Conservation (phyloP, 2,888 invertebrate genomes). For the Mesorhabditis spiculigera region DNA sequence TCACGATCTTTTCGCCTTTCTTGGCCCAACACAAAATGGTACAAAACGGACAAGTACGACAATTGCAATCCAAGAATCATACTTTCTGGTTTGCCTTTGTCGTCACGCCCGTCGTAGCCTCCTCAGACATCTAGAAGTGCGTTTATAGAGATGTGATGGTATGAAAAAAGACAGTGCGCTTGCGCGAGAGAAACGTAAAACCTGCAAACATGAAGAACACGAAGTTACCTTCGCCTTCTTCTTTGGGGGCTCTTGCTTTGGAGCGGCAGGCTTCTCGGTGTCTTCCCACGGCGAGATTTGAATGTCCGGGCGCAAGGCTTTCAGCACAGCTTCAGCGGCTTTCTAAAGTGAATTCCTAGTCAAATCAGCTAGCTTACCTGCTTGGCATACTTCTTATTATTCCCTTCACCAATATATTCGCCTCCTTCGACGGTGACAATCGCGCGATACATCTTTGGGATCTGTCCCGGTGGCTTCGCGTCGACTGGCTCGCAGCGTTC, state of each 20-base stretch:
- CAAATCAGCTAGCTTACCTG: constrained; percentile 14
- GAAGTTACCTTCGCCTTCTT: background rate
- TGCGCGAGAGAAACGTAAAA: background rate
- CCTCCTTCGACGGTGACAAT: constrained; percentile 17
- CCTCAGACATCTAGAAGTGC: background rate
- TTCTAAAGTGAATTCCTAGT: constrained; percentile 11
- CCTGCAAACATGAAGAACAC: background rate
- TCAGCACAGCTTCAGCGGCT: constrained; percentile 22
- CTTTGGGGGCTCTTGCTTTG: constrained; percentile 1
- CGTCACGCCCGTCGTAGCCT: background rate
- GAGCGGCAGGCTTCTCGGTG: background rate
- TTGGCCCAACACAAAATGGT: too few relatives aligned
- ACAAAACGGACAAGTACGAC: too few relatives aligned
- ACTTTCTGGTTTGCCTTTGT: background rate
- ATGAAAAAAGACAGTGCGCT: background rate
- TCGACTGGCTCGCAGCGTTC: constrained; percentile 9
- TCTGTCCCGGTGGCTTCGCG: constrained; percentile 7
- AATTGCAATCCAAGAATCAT: background rate
- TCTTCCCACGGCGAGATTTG: constrained; percentile 24
- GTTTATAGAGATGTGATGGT: background rate
- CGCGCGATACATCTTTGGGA: constrained; percentile 19
- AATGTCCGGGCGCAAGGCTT: constrained; percentile 28
- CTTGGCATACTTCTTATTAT: constrained; percentile 29
- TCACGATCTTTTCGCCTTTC: too few relatives aligned
- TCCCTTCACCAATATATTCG: constrained; percentile 16